Percentiles rank a stretch among this genome's conserved stretches.
These are phyloP conservation scores for Heliangelus exortis DNA, from an alignment of 2,797 vertebrate species.

Conservation along the genomic window DNA sequence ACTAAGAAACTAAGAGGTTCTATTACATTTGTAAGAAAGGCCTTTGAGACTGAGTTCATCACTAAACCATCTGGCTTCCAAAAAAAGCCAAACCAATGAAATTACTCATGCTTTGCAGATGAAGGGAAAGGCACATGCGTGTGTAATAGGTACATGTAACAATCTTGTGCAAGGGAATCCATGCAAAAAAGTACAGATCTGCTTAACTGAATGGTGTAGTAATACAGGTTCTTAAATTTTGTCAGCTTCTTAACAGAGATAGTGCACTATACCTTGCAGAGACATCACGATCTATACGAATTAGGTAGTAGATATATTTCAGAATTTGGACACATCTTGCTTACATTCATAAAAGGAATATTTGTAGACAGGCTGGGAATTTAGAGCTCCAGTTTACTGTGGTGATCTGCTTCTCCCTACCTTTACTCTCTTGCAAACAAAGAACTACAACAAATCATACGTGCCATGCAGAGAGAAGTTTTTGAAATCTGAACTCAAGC, in stretches of 20 bases:
- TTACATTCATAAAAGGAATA: not conserved
- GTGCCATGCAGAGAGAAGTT: not conserved
- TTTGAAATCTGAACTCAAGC: not conserved
- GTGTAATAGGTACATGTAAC: not conserved
- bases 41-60: not conserved
- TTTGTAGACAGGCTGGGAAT: not conserved
- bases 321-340: not conserved
- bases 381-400: not conserved
- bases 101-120: not conserved
- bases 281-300: fast-evolving
- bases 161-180: not conserved
- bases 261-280: not conserved
- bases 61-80: not conserved
- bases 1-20: not conserved
- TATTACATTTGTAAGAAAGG: not conserved
- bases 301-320: not conserved
- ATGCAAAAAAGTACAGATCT: not conserved
- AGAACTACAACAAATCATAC: not conserved
- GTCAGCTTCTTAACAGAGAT: not conserved
- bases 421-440: not conserved
- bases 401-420: not conserved
- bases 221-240: not conserved
- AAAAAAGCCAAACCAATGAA: not conserved
- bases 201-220: not conserved
- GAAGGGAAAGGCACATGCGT: not conserved